Conservation (phyloP, 2,113 vertebrate species). For the Eulacestoma nigropectus region DNA sequence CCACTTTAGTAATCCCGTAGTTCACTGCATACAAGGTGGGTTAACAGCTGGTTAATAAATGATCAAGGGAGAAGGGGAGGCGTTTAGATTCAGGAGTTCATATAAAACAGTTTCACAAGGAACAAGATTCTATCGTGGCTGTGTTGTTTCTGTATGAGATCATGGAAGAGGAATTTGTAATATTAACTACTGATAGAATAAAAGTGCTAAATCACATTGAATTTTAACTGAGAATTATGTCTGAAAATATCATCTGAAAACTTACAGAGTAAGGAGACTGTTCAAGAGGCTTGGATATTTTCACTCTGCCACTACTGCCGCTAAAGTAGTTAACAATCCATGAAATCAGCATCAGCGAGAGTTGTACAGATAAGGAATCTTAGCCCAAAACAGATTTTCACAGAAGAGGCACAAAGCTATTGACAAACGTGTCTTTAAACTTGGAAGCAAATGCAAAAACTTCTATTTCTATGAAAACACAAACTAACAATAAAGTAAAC, state of each 20-base stretch:
- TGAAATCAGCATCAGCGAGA: neutral
- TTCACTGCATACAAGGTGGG: conserved; percentile 65
- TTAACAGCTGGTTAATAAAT: conserved; percentile 5
- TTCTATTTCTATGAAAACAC: neutral
- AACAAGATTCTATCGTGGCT: neutral
- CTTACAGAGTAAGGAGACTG: neutral
- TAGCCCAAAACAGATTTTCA: neutral
- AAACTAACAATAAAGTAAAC: neutral
- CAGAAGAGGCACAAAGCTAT: neutral
- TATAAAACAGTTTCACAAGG: neutral
- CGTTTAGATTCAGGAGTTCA: neutral
- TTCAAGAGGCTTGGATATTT: neutral
- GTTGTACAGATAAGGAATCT: neutral
- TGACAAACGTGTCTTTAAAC: neutral
- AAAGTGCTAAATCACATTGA: neutral
- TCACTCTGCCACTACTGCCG: neutral
- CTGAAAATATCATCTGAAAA: neutral
- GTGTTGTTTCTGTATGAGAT: neutral
- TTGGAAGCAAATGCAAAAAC: neutral
- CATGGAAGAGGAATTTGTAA: neutral
- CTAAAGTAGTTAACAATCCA: neutral
- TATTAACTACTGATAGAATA: neutral
- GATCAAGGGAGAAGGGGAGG: neutral
- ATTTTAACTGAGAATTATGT: neutral
- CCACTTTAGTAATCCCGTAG: conserved; percentile 84